Evolutionary conservation across 2,113 vertebrate genomes (phyloP).

Genomic region (Apodemus speciosus): DNA sequence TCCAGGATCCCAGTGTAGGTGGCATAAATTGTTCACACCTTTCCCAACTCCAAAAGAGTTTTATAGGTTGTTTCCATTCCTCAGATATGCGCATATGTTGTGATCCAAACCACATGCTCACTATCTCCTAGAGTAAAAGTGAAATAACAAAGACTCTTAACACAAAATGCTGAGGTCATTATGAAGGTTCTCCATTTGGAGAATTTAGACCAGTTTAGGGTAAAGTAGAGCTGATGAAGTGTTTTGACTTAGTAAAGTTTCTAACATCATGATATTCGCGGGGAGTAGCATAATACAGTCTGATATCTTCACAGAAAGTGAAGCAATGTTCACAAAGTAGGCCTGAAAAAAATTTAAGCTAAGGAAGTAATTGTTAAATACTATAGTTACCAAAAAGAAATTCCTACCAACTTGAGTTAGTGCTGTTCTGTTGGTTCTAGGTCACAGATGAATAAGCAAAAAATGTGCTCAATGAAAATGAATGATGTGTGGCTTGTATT

Average conservation of each 20-base stretch:
- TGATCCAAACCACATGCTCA: background rate
- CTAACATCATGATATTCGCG: background rate
- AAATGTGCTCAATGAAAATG: background rate
- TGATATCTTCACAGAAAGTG: background rate
- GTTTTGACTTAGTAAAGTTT: background rate
- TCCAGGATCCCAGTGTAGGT: background rate
- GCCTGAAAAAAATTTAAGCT: background rate
- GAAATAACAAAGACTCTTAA: background rate
- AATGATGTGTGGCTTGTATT: background rate
- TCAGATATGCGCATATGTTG: background rate
- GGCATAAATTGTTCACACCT: background rate
- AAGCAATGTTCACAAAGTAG: background rate
- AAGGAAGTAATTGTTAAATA: background rate
- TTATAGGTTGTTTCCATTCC: background rate
- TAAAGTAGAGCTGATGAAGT: background rate
- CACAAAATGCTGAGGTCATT: background rate
- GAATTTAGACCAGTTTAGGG: background rate
- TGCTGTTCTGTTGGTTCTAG: background rate
- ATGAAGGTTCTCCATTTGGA: background rate
- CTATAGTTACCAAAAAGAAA: background rate
- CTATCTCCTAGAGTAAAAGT: constrained; percentile 25
- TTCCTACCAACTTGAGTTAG: background rate
- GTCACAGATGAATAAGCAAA: background rate
- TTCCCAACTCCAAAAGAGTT: background rate
- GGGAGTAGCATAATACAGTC: too few relatives aligned